phyloP scores from a whole-genome alignment of 2,113 vertebrate genomes.

The Plectropomus leopardus region DNA sequence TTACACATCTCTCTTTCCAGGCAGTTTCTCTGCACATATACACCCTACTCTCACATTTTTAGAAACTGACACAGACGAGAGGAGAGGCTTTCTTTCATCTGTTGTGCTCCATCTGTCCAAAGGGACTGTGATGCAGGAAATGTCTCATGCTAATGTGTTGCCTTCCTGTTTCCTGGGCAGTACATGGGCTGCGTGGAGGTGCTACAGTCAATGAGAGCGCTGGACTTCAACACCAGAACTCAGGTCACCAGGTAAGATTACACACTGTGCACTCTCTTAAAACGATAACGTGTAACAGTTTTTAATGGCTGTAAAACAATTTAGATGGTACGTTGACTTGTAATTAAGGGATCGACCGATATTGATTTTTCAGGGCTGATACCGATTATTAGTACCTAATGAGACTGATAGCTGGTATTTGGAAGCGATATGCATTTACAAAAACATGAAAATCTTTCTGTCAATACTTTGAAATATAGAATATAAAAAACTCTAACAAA shows the following conservation, averaged over 20 bases:
- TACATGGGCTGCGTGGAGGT: constrained; percentile 98
- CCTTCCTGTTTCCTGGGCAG: constrained; percentile 78
- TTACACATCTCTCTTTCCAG: not conserved
- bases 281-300: no score
- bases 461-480: no score
- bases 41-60: constrained; percentile 10
- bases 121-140: constrained; percentile 53
- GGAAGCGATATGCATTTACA: no score
- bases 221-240: constrained; percentile 98
- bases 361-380: no score
- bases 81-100: constrained; percentile 17
- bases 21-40: not conserved
- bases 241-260: constrained; percentile 96
- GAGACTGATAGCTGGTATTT: no score
- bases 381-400: no score
- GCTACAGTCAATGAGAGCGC: constrained; percentile 96
- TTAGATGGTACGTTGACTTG: no score
- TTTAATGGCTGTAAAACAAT: no score
- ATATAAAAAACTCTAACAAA: no score
- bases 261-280: not conserved
- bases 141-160: constrained; percentile 55
- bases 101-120: constrained; percentile 13
- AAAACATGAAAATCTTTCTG: no score
- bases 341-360: no score
- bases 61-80: not conserved